Base-by-base conservation (phyloP, 1,140 invertebrate genomes). In the Papilio xuthus region DNA sequence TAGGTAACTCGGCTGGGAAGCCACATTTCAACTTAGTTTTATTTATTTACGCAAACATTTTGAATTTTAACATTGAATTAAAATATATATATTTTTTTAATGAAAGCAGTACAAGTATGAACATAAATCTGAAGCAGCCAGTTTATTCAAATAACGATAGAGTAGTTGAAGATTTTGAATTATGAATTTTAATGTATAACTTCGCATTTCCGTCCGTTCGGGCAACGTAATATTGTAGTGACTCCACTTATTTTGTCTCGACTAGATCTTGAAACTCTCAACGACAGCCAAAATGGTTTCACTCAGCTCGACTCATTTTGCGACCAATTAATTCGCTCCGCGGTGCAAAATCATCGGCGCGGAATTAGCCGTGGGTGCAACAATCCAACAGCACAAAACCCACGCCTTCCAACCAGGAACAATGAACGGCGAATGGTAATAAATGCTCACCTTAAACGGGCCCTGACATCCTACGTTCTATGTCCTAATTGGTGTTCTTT, bases 321-420 rank as follows among this genome's bases (percentile, higher is more conserved):
- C 83, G 86, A 88, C 87, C 88, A 88, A 90, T 90, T 89, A 74
- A 83, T 80, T 83, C 85, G 83, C 82, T 84, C 83, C 79, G 82
- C 74, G 86, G 86, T 84, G 71, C 71, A 73, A 87, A 89, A 88
- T 87, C 82, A 86, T 88, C 84, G 85, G 79, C 71, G 76, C 74
- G 78, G 80, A 84, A 82, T 69, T 53, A 80, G 78, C 82, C 78
- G 90, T 92, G 89, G 89, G 87, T 90, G 89, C 87, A 88, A 89
- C 90, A 89, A 86, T 89, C 84, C 79, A 78, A 83, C 84, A 78
- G 71, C 37, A 73, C 32, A 20, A 67, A 67, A 42, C 90, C 86
- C 85, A 89, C 89, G 84, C 84, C 70, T 60, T 67, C 32, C 78
- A 32, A 67, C 28, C 82, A 83, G 81, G 86, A 89, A 92, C 90